A percentile compares a stretch with the other conserved stretches of the same genome.
These are phyloP conservation scores for Stenodera caucasica DNA, from an alignment of 2,888 invertebrate species.

Conservation along the genomic window DNA sequence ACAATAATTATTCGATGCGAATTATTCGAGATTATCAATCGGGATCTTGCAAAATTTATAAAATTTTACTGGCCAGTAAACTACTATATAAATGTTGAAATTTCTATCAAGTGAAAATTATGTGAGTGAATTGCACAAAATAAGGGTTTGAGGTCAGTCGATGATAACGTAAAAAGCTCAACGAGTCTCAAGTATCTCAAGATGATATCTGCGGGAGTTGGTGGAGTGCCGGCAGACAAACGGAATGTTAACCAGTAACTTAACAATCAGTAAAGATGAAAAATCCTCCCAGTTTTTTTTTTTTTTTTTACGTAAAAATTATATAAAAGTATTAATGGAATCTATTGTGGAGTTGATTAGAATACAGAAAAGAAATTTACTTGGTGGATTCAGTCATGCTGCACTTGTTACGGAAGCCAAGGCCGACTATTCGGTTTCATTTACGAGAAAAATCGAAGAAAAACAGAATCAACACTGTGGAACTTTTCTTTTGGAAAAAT, in stretches of 20 bases:
- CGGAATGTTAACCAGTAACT: constrained; percentile 14
- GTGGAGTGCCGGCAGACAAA: constrained; percentile 13
- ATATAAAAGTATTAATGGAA: no score
- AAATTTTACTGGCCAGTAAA: no score
- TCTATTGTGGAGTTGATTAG: no score
- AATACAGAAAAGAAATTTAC: constrained; percentile 13
- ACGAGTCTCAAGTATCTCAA: constrained; percentile 19
- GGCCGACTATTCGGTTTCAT: not conserved
- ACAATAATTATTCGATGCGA: no score
- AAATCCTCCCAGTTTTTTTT: not conserved
- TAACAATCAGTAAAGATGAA: not conserved
- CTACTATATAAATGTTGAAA: no score
- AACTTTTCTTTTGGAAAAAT: no score
- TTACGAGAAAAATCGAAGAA: no score
- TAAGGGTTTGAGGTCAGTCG: constrained; percentile 11
- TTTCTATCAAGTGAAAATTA: no score
- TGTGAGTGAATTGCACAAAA: no score
- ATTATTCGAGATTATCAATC: no score
- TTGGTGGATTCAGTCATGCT: constrained; percentile 19
- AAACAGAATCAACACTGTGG: no score
- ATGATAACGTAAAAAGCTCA: constrained; percentile 4
- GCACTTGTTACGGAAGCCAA: constrained; percentile 23
- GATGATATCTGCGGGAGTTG: constrained; percentile 15
- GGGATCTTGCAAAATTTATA: no score
- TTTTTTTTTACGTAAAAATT: not conserved